Evolutionary conservation across 2,797 vertebrate genomes (phyloP).

Genomic region (Hippopotamyrus pictus): DNA sequence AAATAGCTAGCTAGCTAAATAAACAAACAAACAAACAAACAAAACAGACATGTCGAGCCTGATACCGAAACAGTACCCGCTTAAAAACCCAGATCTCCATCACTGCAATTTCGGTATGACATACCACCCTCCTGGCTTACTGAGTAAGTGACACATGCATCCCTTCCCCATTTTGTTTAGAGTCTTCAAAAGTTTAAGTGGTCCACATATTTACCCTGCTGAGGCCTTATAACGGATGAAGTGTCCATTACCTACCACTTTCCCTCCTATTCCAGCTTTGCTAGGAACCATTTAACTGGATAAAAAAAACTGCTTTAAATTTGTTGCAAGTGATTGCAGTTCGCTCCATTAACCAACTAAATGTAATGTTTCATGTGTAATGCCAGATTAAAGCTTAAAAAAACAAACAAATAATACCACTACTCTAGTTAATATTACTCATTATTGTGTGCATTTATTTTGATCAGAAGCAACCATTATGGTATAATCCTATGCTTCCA

Average conservation of each 20-base stretch:
- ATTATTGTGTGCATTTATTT: slow-evolving; percentile 8
- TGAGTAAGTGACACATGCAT: background rate
- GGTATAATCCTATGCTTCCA: background rate
- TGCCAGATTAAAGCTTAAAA: background rate
- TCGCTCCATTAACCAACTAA: background rate
- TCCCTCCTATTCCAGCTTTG: background rate
- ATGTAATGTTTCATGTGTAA: background rate
- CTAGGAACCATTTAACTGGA: background rate
- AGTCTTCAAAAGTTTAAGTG: background rate
- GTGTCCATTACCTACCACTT: background rate
- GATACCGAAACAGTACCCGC: background rate
- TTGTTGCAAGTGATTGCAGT: background rate
- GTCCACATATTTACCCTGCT: background rate
- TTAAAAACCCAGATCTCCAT: background rate
- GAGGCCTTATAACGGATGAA: background rate
- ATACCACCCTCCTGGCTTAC: background rate
- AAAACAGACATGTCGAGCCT: background rate
- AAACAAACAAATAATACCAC: background rate
- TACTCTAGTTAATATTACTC: background rate
- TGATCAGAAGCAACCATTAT: background rate
- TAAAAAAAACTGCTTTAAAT: background rate
- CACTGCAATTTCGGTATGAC: background rate
- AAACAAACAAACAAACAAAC: background rate
- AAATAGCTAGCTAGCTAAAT: background rate
- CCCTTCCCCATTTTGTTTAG: background rate